Evolutionary conservation across 1,140 invertebrate genomes (phyloP).

Genomic region (Anastrepha obliqua): DNA sequence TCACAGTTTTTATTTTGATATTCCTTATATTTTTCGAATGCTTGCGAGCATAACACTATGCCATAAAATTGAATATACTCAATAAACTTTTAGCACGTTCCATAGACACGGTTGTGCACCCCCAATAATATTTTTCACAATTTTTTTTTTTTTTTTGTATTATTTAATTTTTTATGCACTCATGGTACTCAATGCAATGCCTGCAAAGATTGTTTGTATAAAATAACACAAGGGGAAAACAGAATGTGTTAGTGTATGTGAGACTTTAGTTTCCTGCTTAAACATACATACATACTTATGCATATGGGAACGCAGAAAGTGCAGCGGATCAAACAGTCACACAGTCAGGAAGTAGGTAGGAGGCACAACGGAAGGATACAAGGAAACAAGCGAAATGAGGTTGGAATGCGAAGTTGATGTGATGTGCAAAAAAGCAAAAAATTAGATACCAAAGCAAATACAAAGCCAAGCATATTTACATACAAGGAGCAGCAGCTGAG

Average conservation of each 20-base stretch:
- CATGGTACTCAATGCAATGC: constrained; percentile 4
- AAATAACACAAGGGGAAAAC: not conserved
- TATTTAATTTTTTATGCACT: not conserved
- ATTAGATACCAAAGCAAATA: not conserved
- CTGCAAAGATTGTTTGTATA: not conserved
- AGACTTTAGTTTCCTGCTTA: not conserved
- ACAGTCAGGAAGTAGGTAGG: not conserved
- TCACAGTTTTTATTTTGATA: too few relatives aligned
- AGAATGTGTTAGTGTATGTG: not conserved
- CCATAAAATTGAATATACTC: not conserved
- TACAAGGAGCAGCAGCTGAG: too few relatives aligned
- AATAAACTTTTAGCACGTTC: constrained; percentile 3
- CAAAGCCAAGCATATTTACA: constrained; percentile 6
- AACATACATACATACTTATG: not conserved
- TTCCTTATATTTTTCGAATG: too few relatives aligned
- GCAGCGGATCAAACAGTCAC: not conserved
- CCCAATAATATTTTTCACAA: constrained; percentile 5
- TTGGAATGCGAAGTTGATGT: not conserved
- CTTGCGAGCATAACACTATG: too few relatives aligned
- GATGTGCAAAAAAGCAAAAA: not conserved
- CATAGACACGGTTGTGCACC: not conserved
- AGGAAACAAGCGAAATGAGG: constrained; percentile 3
- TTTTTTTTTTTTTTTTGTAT: not conserved
- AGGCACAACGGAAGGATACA: not conserved
- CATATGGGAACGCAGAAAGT: not conserved